A percentile compares a stretch with the other conserved stretches of the same genome.
phyloP scores from a whole-genome alignment of 2,888 invertebrate species.

The Epinotia ramella region DNA sequence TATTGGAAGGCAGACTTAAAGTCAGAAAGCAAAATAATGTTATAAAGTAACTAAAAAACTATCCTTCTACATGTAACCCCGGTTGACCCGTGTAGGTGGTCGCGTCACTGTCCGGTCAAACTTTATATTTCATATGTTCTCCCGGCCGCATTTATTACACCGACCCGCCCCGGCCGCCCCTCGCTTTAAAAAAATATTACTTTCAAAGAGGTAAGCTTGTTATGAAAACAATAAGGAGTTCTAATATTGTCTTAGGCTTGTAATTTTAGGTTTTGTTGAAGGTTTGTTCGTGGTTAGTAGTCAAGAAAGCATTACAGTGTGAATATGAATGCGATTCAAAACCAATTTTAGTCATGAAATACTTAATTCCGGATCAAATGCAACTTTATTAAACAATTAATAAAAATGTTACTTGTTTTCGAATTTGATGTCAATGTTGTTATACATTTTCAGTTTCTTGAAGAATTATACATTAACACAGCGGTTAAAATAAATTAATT shows the following conservation, averaged over 20 bases:
- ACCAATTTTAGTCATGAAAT: too few relatives aligned
- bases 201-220: constrained; percentile 41
- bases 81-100: constrained; percentile 65
- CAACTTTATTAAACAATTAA: too few relatives aligned
- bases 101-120: constrained; percentile 75
- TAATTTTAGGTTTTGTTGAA: constrained; percentile 18
- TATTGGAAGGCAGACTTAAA: too few relatives aligned
- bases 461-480: too few relatives aligned
- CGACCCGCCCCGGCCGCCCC: constrained; percentile 55
- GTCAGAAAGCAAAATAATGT: not conserved
- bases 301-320: not conserved
- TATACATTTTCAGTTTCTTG: too few relatives aligned
- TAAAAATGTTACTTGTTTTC: too few relatives aligned
- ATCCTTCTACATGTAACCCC: constrained; percentile 60
- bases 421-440: too few relatives aligned
- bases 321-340: too few relatives aligned
- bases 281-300: not conserved
- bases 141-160: constrained; percentile 74
- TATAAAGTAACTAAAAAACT: not conserved
- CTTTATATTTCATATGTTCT: constrained; percentile 81
- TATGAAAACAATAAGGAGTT: constrained; percentile 42
- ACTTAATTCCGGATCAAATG: too few relatives aligned
- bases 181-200: constrained; percentile 53
- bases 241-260: constrained; percentile 41
- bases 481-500: too few relatives aligned